Base-by-base conservation (phyloP, 1,140 invertebrate genomes). In the Sminthurides bifidus region DNA sequence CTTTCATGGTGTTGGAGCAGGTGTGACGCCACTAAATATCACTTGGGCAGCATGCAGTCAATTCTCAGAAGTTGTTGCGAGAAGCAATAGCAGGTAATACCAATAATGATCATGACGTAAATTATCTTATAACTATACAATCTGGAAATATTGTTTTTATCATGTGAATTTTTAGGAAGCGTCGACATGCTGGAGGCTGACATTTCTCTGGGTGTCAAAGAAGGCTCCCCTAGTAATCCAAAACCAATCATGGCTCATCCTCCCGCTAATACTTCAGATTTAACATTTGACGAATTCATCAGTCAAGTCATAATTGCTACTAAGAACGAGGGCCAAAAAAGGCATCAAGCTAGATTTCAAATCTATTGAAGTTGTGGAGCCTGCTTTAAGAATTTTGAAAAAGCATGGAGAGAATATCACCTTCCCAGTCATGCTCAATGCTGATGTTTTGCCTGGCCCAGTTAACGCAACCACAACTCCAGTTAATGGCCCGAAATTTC, bases 301-400 rank as follows among this genome's bases (percentile, higher is more conserved):
- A 59, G 71, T 8, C 70, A 71, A 17, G 78, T 84, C 6, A 67
- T 75, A 2, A 69, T 57, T 75, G 79, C 66, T 5, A 24, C 10
- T 6, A 41, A 35, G 10, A 24, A 41, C 19, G 55, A 56, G 68
- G 65, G 61, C 68, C 69, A 71, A 61, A 48, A 83, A 83, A 66
- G 89, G 88, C 1, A 79, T 92, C 2, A 93, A 93, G 68, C 72
- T 94, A 1, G 87, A 93, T 68, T 92, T 95, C 64, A 92, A 92
- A 69, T 77, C 77, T 0, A 81, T 82, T 23, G 81, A 85, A 51
- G 84, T 83, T 10, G 85, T 90, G 58, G 76, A 82, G 50, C 73
- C 74, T 14, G 80, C 82, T 26, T 71, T 81, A 15, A 67, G 73
- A 3, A 74, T 81, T 51, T 61, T 87, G 1, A 68, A 75, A 33